phyloP scores from a whole-genome alignment of 2,797 vertebrate genomes.

The Poeciliopsis gracilis region DNA sequence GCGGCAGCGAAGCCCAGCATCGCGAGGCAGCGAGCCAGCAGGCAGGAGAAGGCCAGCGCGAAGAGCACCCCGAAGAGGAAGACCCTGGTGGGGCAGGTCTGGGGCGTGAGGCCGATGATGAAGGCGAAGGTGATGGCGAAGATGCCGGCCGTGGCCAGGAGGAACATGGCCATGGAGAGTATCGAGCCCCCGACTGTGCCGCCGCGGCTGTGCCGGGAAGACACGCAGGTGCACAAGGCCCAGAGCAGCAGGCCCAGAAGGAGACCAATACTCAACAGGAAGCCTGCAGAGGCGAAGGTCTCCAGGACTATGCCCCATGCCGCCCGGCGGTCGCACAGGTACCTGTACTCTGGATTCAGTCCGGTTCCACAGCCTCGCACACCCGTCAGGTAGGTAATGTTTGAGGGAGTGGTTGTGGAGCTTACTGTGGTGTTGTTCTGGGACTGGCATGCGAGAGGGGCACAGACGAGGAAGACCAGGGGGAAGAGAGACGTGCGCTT shows the following conservation, averaged over 20 bases:
- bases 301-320: constrained; percentile 91
- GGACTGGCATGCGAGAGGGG: constrained; percentile 50
- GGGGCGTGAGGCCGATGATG: constrained; percentile 80
- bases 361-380: constrained; percentile 60
- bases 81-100: constrained; percentile 86
- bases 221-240: constrained; percentile 70
- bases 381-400: background rate
- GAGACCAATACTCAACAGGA: constrained; percentile 83
- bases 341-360: constrained; percentile 74
- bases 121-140: constrained; percentile 91
- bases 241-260: constrained; percentile 77
- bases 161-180: constrained; percentile 83
- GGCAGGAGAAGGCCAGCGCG: constrained; percentile 88
- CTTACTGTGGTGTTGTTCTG: background rate
- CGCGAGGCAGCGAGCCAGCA: constrained; percentile 85
- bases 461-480: constrained; percentile 49
- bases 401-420: constrained; percentile 13
- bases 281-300: constrained; percentile 81
- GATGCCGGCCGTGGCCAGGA: constrained; percentile 85
- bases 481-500: constrained; percentile 21
- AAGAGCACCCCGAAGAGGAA: constrained; percentile 91
- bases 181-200: constrained; percentile 70
- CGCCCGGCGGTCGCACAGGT: constrained; percentile 80
- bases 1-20: constrained; percentile 79
- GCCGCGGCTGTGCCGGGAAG: constrained; percentile 52